These are phyloP conservation scores for Cataglyphis cursor DNA, from an alignment of 2,888 invertebrate genomes.

Conservation along the genomic window DNA sequence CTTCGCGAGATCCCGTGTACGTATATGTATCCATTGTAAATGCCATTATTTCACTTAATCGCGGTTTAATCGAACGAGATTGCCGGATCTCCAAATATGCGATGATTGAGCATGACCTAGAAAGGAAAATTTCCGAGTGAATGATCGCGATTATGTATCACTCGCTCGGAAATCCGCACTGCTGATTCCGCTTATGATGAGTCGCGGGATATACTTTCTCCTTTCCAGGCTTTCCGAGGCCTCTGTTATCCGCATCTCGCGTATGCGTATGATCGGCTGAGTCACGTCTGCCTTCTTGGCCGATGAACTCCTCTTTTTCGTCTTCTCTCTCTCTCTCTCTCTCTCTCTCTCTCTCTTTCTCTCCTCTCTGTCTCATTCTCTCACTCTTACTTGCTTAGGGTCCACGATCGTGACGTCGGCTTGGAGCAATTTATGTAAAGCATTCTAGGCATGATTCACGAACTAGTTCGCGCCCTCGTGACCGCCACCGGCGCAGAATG, in stretches of 20 bases:
- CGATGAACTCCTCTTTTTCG: slow-evolving; percentile 59
- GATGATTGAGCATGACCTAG: slow-evolving; percentile 18
- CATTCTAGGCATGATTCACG: slow-evolving; percentile 85
- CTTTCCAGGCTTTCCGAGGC: slow-evolving; percentile 67
- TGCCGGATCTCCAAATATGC: background rate
- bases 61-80: background rate
- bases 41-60: background rate
- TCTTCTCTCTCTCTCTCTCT: slow-evolving; percentile 11
- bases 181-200: slow-evolving; percentile 64
- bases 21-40: background rate
- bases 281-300: slow-evolving; percentile 66
- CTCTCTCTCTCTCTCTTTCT: background rate
- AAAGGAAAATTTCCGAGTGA: slow-evolving; percentile 37
- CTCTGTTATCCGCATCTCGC: slow-evolving; percentile 51
- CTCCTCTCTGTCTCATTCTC: slow-evolving; percentile 22
- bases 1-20: background rate
- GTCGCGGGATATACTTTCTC: slow-evolving; percentile 68
- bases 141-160: slow-evolving; percentile 23
- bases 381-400: slow-evolving; percentile 59
- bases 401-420: slow-evolving; percentile 77
- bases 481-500: slow-evolving; percentile 83
- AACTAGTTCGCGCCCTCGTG: slow-evolving; percentile 86
- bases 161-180: slow-evolving; percentile 57
- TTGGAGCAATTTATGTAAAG: slow-evolving; percentile 85
- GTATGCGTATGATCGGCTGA: slow-evolving; percentile 67